Base-by-base conservation (phyloP, 2,888 invertebrate genomes). In the Acrobeloides nanus region DNA sequence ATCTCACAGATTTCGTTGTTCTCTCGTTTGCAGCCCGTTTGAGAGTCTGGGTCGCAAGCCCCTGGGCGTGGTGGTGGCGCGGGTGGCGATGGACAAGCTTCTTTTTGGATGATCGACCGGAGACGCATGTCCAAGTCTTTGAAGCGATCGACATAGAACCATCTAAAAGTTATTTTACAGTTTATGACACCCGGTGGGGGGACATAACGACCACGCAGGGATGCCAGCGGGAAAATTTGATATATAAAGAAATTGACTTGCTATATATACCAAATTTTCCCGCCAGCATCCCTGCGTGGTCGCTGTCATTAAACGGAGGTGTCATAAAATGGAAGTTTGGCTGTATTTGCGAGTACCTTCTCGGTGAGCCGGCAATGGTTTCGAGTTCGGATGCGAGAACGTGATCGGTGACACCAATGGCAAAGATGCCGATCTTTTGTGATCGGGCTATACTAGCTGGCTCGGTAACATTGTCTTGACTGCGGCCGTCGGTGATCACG, bases 401-500 rank as follows among this genome's bases (percentile, higher is more conserved):
- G 67, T 73, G 57, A 40, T 68, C 66, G 2, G 74, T 74, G 3
- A 76, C 73, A 4, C 75, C 76, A 29, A 76, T 72, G 12, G 74
- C 71, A 46, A 75, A 72, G 18, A 45, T 62, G 45, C 54, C 52
- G 17, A 64, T 46, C 32, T 48, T 40, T 8, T 46, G n/a, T n/a
- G 33, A 26, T 8, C 72, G 55, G 1, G 75, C 74, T n/a, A 58
- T 38, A 24, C 55, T 61, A 3, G 76, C 73, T 27, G 73, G 69
- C 21, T 53, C 53, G n/a, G 72, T 68, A 3, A 77, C 75, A 39
- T 68, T 62, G 46, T 73, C 73, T 48, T 73, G 73, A 24, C 75
- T 75, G 20, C 73, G 54, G 5, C 76, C 76, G 51, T 76, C 76
- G 1, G 76, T 76, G 25, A 77, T 68, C 5, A 76, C 74, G 29